These are phyloP conservation scores for Drosophila littoralis DNA, from an alignment of 1,140 invertebrate genomes.

Conservation along the genomic window DNA sequence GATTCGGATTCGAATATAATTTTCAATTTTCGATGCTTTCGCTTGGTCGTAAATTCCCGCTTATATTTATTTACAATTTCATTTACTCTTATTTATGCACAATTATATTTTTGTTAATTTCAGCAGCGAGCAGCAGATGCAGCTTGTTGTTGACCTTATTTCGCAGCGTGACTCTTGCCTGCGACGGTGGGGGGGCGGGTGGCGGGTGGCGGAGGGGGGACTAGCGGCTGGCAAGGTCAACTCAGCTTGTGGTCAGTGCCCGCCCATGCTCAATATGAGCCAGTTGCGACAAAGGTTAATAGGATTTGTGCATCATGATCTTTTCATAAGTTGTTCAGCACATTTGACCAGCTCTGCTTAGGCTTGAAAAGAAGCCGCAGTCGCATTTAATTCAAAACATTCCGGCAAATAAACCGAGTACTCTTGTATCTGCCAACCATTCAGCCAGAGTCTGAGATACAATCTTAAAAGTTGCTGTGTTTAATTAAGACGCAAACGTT, in stretches of 20 bases:
- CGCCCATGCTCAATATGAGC: neutral
- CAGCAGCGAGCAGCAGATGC: constrained; percentile 13
- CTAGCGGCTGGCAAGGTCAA: constrained; percentile 1
- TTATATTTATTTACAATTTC: constrained; percentile 55
- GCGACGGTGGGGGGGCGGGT: neutral
- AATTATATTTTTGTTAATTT: constrained; percentile 56
- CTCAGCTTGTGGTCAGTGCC: constrained; percentile 69
- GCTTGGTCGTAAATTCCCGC: constrained; percentile 41
- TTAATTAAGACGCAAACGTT: constrained; percentile 54
- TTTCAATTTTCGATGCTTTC: constrained; percentile 39
- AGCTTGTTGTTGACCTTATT: constrained; percentile 65
- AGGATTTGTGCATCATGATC: constrained; percentile 2
- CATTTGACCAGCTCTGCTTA: no score
- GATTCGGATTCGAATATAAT: neutral
- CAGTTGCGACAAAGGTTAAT: no score
- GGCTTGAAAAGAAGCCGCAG: constrained; percentile 4
- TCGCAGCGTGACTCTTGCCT: constrained; percentile 51
- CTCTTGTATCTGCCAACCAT: constrained; percentile 24
- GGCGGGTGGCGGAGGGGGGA: no score
- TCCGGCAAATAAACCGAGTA: neutral
- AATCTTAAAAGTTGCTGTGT: constrained; percentile 33
- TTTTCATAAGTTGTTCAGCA: no score
- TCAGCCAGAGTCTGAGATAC: constrained; percentile 40
- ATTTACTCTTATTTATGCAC: constrained; percentile 51
- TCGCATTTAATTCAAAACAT: neutral